phyloP scores from a whole-genome alignment of 2,888 invertebrate species.

The Epistrophe grossulariae region DNA sequence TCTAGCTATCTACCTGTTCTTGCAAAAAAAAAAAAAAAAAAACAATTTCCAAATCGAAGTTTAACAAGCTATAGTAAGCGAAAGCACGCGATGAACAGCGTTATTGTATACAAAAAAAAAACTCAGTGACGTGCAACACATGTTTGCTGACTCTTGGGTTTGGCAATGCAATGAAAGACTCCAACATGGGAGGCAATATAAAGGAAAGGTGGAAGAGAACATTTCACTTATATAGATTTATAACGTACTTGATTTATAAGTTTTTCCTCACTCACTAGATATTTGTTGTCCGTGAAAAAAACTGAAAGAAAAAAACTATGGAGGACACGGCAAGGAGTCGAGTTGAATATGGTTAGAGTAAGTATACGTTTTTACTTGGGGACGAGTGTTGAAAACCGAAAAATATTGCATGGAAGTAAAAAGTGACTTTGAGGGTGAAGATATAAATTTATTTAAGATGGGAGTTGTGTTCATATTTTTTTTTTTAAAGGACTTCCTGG shows the following conservation, averaged over 20 bases:
- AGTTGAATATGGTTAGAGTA: neutral
- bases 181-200: neutral
- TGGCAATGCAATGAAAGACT: constrained; percentile 14
- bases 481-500: constrained; percentile 13
- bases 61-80: neutral
- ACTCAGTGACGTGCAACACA: constrained; percentile 56
- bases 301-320: neutral
- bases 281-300: constrained; percentile 38
- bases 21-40: neutral
- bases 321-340: constrained; percentile 17
- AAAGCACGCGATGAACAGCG: constrained; percentile 30
- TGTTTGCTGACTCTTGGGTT: constrained; percentile 20
- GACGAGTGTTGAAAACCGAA: neutral
- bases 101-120: neutral
- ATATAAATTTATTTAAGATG: constrained; percentile 28
- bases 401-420: constrained; percentile 15
- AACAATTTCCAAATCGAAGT: constrained; percentile 20
- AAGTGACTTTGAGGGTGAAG: constrained; percentile 13
- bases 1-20: constrained; percentile 35
- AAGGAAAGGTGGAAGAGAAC: neutral
- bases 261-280: constrained; percentile 1
- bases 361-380: neutral
- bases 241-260: constrained; percentile 51
- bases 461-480: constrained; percentile 15
- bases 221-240: constrained; percentile 37